Evolutionary conservation across 2,797 vertebrate genomes (phyloP).

Genomic region (Gymnodraco acuticeps): DNA sequence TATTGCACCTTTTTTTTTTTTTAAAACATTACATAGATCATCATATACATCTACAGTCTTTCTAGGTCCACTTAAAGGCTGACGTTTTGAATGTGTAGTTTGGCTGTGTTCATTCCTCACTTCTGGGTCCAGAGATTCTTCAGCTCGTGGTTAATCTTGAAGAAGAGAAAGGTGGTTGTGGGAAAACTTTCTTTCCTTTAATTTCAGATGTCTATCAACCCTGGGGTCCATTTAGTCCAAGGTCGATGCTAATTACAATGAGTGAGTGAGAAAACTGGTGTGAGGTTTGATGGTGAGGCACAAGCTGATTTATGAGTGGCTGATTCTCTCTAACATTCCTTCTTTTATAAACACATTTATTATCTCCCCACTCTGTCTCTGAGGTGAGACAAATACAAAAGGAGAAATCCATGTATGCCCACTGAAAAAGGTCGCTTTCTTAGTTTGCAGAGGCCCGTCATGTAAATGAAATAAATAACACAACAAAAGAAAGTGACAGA

Average conservation of each 20-base stretch:
- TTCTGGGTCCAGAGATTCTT: conserved; percentile 58
- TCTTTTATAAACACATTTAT: conserved; percentile 52
- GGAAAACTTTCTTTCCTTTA: conserved; percentile 23
- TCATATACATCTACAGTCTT: conserved; percentile 77
- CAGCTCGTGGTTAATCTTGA: conserved; percentile 33
- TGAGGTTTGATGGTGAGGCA: conserved; percentile 37
- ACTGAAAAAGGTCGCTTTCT: conserved; percentile 67
- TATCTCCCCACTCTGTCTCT: conserved; percentile 46
- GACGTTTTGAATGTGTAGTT: conserved; percentile 34
- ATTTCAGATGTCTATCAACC: conserved; percentile 25
- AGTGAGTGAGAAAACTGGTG: conserved; percentile 28
- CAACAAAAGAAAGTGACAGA: conserved; percentile 65
- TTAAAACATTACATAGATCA: conserved; percentile 60
- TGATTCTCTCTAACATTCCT: conserved; percentile 53
- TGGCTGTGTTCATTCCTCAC: conserved; percentile 38
- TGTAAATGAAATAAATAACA: conserved; percentile 85
- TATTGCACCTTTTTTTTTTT: conserved; percentile 56
- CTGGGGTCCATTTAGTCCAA: conserved; percentile 40
- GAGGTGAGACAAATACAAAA: conserved; percentile 52
- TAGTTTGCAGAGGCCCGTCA: conserved; percentile 75
- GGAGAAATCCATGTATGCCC: conserved; percentile 60
- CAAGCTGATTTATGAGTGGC: conserved; percentile 43
- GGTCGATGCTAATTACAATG: conserved; percentile 33
- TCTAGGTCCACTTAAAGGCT: conserved; percentile 38
- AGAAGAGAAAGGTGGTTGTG: conserved; percentile 25